Percentiles rank a stretch among this genome's conserved stretches.
Evolutionary conservation across 1,140 invertebrate species (phyloP).

Genomic region (Habropoda laboriosa): DNA sequence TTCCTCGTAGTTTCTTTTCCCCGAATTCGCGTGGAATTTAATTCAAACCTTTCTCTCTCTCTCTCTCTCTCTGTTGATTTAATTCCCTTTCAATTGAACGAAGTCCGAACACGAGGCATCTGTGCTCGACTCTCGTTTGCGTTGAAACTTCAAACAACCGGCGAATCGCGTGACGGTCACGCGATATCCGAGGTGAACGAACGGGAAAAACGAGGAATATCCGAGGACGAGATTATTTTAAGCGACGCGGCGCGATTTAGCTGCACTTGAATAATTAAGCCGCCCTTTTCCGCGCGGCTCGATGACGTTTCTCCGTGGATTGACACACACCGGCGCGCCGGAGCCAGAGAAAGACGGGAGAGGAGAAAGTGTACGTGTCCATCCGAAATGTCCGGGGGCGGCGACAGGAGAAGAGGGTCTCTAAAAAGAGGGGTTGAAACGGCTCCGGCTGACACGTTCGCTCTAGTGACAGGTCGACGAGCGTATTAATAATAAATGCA

Average conservation of each 20-base stretch:
- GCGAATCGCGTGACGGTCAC: conserved; percentile 22
- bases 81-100: neutral
- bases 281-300: conserved; percentile 40
- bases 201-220: neutral
- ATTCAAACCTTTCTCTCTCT: neutral
- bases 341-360: conserved; percentile 22
- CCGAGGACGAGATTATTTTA: conserved; percentile 8
- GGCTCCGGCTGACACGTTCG: conserved; percentile 70
- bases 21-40: neutral
- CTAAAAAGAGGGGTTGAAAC: conserved; percentile 54
- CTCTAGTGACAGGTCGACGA: conserved; percentile 74
- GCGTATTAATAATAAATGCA: conserved; percentile 80
- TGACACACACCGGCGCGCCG: conserved; percentile 60
- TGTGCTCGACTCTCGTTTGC: no score
- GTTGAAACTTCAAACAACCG: conserved; percentile 18
- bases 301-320: conserved; percentile 38
- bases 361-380: conserved; percentile 14
- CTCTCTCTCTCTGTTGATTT: no score
- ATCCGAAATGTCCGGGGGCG: conserved; percentile 37
- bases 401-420: conserved; percentile 65
- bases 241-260: conserved; percentile 6
- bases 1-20: neutral
- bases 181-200: neutral
- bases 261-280: conserved; percentile 69
- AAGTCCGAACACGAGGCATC: no score